A percentile compares a stretch with the other conserved stretches of the same genome.
Evolutionary conservation across 2,888 invertebrate species (phyloP).

Genomic region (Lycophotia porphyrea): DNA sequence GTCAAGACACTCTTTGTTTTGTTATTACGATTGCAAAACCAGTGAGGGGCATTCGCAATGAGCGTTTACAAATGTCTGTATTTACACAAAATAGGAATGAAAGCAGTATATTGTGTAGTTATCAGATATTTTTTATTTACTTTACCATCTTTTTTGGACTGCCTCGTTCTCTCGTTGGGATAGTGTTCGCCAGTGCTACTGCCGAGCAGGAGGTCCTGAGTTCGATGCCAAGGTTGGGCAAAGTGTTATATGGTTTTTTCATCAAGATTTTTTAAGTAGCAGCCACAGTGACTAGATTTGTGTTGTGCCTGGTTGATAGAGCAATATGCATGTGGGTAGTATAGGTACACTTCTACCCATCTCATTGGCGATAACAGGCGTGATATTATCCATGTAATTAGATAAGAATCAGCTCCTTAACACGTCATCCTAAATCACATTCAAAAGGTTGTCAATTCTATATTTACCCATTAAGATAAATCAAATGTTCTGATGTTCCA

Average conservation of each 20-base stretch:
- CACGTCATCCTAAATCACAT: conserved; percentile 3
- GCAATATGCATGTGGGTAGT: too few species aligned
- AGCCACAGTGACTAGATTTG: too few species aligned
- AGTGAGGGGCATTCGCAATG: conserved; percentile 22
- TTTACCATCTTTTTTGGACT: too few species aligned
- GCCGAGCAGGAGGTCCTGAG: too few species aligned
- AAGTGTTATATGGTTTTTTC: too few species aligned
- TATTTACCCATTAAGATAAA: conserved; percentile 69
- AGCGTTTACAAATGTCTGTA: conserved; percentile 2
- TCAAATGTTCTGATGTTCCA: conserved; percentile 79
- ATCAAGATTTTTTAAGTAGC: too few species aligned
- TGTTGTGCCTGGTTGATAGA: too few species aligned
- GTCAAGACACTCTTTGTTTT: conserved; percentile 62
- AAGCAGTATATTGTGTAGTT: too few species aligned
- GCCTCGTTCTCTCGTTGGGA: too few species aligned
- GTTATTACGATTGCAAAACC: conserved; percentile 29
- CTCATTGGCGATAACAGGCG: not conserved
- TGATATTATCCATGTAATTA: not conserved
- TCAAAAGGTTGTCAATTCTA: conserved; percentile 33
- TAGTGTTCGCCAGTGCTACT: too few species aligned
- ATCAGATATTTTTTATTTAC: too few species aligned
- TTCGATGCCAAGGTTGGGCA: too few species aligned
- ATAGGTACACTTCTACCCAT: not conserved
- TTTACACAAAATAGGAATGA: conserved; percentile 3
- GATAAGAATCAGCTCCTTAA: not conserved